A percentile compares a stretch with the other conserved stretches of the same genome.
Conservation (phyloP, 1,140 invertebrate genomes). For the Antheraea mylitta region DNA sequence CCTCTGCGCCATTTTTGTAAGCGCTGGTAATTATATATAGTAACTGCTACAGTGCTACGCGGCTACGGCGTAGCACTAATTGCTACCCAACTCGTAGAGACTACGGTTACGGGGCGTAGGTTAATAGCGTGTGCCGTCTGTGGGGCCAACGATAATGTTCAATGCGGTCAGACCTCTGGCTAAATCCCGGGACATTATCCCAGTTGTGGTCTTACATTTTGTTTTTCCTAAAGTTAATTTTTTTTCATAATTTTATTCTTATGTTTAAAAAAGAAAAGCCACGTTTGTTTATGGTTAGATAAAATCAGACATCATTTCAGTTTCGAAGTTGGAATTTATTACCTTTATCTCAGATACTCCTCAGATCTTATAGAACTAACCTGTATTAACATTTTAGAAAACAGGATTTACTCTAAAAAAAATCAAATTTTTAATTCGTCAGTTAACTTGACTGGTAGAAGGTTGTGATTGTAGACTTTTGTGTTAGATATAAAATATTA, state of each 20-base stretch:
- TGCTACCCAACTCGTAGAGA: conserved; percentile 67
- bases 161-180: conserved; percentile 1
- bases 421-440: too few species aligned
- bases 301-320: too few species aligned
- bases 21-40: conserved; percentile 61
- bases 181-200: not conserved
- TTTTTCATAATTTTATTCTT: not conserved
- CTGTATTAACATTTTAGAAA: too few species aligned
- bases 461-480: too few species aligned
- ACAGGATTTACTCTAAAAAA: too few species aligned
- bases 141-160: conserved; percentile 22
- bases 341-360: too few species aligned
- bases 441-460: too few species aligned
- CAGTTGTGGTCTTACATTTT: not conserved
- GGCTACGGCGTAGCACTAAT: conserved; percentile 65
- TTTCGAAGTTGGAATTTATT: too few species aligned
- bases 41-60: conserved; percentile 17
- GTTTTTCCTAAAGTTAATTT: not conserved
- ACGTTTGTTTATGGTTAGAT: not conserved
- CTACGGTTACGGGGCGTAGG: conserved; percentile 51
- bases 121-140: conserved; percentile 55
- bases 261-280: not conserved
- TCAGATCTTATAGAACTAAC: too few species aligned
- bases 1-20: conserved; percentile 24
- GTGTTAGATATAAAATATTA: too few species aligned